phyloP scores from a whole-genome alignment of 2,797 vertebrate genomes.

The Phoxinus dragarum region DNA sequence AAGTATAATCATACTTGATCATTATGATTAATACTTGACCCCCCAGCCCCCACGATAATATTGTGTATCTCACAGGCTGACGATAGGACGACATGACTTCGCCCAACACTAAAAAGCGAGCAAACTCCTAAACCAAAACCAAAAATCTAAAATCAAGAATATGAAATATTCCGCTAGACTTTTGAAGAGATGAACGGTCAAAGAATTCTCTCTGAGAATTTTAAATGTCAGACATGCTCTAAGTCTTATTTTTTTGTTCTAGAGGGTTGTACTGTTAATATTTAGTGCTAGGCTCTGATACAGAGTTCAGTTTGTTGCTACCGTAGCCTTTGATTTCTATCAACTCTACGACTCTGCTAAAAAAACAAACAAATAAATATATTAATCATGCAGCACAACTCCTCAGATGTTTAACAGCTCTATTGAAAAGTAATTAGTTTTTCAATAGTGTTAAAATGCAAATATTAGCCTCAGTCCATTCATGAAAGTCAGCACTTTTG shows the following conservation, averaged over 20 bases:
- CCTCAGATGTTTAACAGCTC: constrained; percentile 65
- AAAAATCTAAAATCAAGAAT: background rate
- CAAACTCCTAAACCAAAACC: background rate
- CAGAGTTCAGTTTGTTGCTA: constrained; percentile 33
- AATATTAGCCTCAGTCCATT: constrained; percentile 60
- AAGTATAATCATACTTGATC: no score
- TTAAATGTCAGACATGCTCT: background rate
- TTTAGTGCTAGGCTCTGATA: constrained; percentile 38
- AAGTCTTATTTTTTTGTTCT: background rate
- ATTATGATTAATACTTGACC: no score
- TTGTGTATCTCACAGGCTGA: no score
- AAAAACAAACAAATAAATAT: constrained; percentile 58
- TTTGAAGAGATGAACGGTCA: background rate
- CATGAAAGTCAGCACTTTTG: constrained; percentile 63
- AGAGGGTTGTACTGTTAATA: background rate
- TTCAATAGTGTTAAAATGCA: constrained; percentile 65
- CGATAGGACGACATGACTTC: no score
- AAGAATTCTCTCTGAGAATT: background rate
- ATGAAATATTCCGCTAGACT: background rate
- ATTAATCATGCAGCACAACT: constrained; percentile 55
- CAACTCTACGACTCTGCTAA: constrained; percentile 45
- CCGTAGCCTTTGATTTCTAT: constrained; percentile 54
- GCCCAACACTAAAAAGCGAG: background rate
- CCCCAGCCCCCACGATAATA: no score
- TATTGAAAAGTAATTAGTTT: constrained; percentile 64